Evolutionary conservation across 1,140 invertebrate species (phyloP), one percentile per base, ranked within the genome.

Genomic region (Halesus radiatus): DNA sequence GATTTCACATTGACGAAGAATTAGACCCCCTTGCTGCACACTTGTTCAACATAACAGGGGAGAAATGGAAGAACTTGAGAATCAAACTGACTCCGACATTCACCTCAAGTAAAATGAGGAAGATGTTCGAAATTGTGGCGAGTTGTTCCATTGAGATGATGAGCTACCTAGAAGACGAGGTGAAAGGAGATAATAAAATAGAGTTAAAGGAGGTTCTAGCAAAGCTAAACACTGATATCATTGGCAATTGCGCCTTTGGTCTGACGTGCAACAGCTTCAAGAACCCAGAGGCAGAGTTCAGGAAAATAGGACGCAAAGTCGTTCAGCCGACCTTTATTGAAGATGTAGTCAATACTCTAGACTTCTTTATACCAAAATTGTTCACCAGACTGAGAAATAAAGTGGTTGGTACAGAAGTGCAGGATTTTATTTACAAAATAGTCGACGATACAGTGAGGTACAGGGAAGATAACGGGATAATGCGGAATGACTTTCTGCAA

Each of bases 221-320:
- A 0, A 89, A 90, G 60, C 93, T 91, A 79, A 91, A 92, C 0
- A 93, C 92, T 53, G 93, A 94, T 85, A 89, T 92, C 0, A 92
- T 94, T 23, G 92, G 91, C 0, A 90, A 86, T 23, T 90, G 92
- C 52, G 92, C 91, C 6, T 93, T 93, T 84, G 93, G 93, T 0
- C 87, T 93, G 6, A 88, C 92, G 16, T 91, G 91, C 78, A 90
- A 92, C 60, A 88, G 91, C 10, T 88, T 92, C 20, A 85, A 87
- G 76, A 87, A 92, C 84, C 86, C 89, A 0, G 84, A 92, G 45
- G 88, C 90, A 0, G 89, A 91, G 84, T 93, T 93, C 81, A 84
- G 87, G 66, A 85, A 86, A 84, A 86, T 89, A 81, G 91, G 89
- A 3, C 84, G 81, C 73, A 84, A 83, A 75, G 79, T 89, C 2